Conservation (phyloP, 2,888 invertebrate species). For the Orchesellides sinensis region DNA sequence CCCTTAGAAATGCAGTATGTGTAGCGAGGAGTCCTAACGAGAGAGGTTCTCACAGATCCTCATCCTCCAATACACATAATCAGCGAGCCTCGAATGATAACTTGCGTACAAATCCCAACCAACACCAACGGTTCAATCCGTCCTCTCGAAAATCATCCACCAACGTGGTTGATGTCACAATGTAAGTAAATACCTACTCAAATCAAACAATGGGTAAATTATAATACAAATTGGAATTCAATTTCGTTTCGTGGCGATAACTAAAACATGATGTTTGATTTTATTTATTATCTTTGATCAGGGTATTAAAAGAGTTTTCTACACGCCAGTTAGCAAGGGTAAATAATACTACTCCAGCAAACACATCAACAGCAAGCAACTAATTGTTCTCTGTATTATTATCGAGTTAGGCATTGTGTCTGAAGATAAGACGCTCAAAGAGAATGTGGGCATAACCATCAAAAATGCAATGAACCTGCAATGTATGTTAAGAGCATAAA, state of each 20-base stretch:
- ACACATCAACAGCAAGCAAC: too few species aligned
- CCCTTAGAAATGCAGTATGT: constrained; percentile 33
- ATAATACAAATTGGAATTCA: neutral
- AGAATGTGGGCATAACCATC: too few species aligned
- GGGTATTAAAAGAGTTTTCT: constrained; percentile 17
- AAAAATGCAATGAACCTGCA: too few species aligned
- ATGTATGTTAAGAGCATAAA: too few species aligned
- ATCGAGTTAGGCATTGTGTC: too few species aligned
- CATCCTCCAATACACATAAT: neutral
- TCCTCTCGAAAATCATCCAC: neutral
- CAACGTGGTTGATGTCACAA: constrained; percentile 18
- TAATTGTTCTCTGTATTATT: too few species aligned
- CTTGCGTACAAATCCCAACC: constrained; percentile 18
- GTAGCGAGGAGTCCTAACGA: constrained; percentile 18
- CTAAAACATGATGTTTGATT: neutral
- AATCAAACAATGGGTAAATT: neutral
- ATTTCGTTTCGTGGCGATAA: neutral
- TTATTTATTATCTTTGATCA: neutral
- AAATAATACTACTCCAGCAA: too few species aligned
- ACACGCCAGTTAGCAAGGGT: constrained; percentile 12
- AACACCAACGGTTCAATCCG: constrained; percentile 16
- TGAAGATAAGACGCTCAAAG: too few species aligned
- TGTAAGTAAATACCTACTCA: constrained; percentile 16
- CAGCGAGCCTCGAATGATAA: neutral
- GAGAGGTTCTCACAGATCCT: constrained; percentile 15